A percentile compares a stretch with the other conserved stretches of the same genome.
Evolutionary conservation across 2,797 vertebrate genomes (phyloP).

Genomic region (Enteromius argenteus): DNA sequence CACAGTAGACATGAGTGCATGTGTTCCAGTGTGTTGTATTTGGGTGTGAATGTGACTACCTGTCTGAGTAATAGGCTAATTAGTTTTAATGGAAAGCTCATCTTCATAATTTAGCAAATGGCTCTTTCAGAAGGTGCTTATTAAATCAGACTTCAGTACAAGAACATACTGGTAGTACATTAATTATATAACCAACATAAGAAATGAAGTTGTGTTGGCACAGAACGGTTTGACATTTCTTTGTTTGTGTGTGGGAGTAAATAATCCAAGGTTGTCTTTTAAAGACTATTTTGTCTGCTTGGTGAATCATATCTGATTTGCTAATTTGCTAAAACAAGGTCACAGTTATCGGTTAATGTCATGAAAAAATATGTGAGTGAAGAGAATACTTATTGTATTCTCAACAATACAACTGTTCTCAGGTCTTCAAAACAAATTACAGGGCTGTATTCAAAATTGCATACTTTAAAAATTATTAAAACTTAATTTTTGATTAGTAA

Average conservation of each 20-base stretch:
- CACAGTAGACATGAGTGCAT: slow-evolving; percentile 25
- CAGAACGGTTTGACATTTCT: slow-evolving; percentile 26
- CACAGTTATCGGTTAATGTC: neutral
- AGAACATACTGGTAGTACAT: neutral
- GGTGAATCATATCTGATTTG: neutral
- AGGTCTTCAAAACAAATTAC: neutral
- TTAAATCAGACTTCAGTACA: slow-evolving; percentile 46
- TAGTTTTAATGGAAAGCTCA: slow-evolving; percentile 52
- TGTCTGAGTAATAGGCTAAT: slow-evolving; percentile 52
- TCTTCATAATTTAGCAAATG: slow-evolving; percentile 55
- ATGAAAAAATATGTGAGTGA: neutral
- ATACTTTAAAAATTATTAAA: neutral
- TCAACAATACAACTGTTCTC: neutral
- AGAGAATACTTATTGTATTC: slow-evolving; percentile 6
- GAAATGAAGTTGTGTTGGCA: neutral
- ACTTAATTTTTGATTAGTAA: too few species aligned
- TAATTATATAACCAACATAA: slow-evolving; percentile 36
- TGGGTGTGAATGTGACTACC: slow-evolving; percentile 47
- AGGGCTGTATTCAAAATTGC: neutral
- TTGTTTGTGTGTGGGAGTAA: slow-evolving; percentile 15
- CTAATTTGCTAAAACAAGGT: slow-evolving; percentile 8
- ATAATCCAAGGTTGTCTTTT: slow-evolving; percentile 9
- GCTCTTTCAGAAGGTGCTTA: slow-evolving; percentile 47
- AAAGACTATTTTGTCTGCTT: neutral
- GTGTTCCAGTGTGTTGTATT: slow-evolving; percentile 23